Conservation (phyloP, 2,888 invertebrate species). For the Eledona agricola region DNA sequence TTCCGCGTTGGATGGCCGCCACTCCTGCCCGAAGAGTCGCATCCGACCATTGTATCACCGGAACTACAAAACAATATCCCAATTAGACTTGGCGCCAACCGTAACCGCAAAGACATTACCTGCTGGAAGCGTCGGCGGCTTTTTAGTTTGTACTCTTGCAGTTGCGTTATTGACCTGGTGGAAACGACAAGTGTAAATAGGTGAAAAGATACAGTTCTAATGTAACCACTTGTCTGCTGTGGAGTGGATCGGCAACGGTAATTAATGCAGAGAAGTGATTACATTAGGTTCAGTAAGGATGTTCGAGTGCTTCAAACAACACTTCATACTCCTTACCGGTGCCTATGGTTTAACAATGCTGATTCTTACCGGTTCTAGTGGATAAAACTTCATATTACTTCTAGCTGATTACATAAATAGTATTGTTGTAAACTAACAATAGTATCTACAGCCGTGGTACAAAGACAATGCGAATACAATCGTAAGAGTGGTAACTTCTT, state of each 20-base stretch:
- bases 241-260: conserved; percentile 2
- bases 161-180: conserved; percentile 98
- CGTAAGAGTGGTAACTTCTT: too few relatives aligned
- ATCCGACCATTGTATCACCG: conserved; percentile 93
- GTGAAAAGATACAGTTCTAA: conserved; percentile 45
- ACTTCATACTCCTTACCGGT: conserved; percentile 11
- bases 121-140: conserved; percentile 90
- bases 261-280: conserved; percentile 47
- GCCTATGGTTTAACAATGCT: conserved; percentile 25
- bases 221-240: conserved; percentile 51
- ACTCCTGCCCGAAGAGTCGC: conserved; percentile 78
- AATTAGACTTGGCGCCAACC: neutral
- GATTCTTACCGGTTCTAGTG: conserved; percentile 2
- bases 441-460: too few relatives aligned
- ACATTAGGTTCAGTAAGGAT: conserved; percentile 45
- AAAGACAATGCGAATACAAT: too few relatives aligned
- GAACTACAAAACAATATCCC: conserved; percentile 66
- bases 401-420: neutral
- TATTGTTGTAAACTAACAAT: neutral
- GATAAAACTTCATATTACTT: conserved; percentile 22
- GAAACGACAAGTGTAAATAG: conserved; percentile 45
- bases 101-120: conserved; percentile 65
- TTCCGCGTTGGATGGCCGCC: conserved; percentile 83
- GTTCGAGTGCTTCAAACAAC: conserved; percentile 2
- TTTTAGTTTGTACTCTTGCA: conserved; percentile 99